Evolutionary conservation across 2,797 vertebrate genomes (phyloP).

Genomic region (Siniperca obscura): DNA sequence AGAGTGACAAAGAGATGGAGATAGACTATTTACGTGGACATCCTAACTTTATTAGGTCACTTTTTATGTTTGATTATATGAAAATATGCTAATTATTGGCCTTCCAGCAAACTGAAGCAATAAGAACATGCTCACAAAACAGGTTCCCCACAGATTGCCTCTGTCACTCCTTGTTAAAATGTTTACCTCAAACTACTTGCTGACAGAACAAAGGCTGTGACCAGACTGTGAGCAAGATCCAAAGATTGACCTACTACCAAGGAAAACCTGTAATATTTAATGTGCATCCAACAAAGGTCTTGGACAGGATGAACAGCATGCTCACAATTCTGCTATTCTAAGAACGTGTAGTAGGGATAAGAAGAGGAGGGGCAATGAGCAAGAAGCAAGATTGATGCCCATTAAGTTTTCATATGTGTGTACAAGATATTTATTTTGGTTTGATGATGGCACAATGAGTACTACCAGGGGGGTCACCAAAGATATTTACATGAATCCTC

Average conservation of each 20-base stretch:
- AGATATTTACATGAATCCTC: not conserved
- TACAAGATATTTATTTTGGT: not conserved
- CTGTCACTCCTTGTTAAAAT: not conserved
- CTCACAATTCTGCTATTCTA: not conserved
- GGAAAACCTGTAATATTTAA: not conserved
- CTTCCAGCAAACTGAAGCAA: not conserved
- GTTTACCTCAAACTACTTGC: not conserved
- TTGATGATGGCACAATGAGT: not conserved
- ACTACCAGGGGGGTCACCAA: not conserved
- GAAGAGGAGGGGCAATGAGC: not conserved
- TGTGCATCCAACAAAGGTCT: not conserved
- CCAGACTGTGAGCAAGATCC: constrained; percentile 1
- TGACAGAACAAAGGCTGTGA: constrained; percentile 4
- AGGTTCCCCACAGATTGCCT: not conserved
- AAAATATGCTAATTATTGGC: not conserved
- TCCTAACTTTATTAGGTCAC: not conserved
- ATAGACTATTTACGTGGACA: not conserved
- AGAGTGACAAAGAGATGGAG: not conserved
- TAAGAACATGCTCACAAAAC: not conserved
- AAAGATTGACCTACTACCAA: not conserved
- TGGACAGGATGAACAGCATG: constrained; percentile 16
- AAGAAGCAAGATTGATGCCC: not conserved
- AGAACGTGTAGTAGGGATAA: not conserved
- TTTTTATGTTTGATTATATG: too few species aligned
- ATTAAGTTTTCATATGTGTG: not conserved